A percentile compares a stretch with the other conserved stretches of the same genome.
phyloP scores from a whole-genome alignment of 2,888 invertebrate species.

The Drosophila lutescens region DNA sequence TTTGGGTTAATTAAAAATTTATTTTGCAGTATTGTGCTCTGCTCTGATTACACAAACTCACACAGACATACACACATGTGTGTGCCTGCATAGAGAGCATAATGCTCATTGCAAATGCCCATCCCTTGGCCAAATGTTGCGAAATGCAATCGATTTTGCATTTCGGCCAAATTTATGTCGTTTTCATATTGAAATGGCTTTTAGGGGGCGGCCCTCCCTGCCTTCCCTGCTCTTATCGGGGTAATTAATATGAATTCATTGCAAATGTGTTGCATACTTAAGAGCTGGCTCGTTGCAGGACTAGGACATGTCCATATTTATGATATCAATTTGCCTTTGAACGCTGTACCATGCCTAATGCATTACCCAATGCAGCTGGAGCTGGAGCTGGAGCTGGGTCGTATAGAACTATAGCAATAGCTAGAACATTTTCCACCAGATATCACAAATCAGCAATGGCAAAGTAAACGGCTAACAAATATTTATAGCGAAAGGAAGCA shows the following conservation, averaged over 20 bases:
- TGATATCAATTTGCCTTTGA: conserved; percentile 43
- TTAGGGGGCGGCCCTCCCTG: neutral
- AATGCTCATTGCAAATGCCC: conserved; percentile 45
- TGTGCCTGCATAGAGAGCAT: neutral
- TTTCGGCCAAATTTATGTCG: conserved; percentile 61
- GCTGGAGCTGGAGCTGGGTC: neutral
- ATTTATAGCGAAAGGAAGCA: conserved; percentile 64
- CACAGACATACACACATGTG: neutral
- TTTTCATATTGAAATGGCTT: conserved; percentile 59
- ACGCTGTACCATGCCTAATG: conserved; percentile 43
- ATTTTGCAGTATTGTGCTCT: conserved; percentile 51
- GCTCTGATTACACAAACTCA: conserved; percentile 8
- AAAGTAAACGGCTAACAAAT: conserved; percentile 74
- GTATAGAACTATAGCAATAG: conserved; percentile 17
- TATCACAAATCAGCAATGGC: conserved; percentile 74
- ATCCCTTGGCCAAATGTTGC: conserved; percentile 51
- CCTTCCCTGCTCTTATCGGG: conserved; percentile 39
- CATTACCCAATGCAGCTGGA: conserved; percentile 6
- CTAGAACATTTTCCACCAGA: conserved; percentile 70
- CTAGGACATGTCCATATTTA: conserved; percentile 43
- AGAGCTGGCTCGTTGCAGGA: conserved; percentile 21
- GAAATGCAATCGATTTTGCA: conserved; percentile 69
- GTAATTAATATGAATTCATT: conserved; percentile 73
- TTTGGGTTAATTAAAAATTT: conserved; percentile 78
- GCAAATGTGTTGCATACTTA: conserved; percentile 64